phyloP scores from a whole-genome alignment of 1,140 invertebrate species.

The Lepidurus apus region DNA sequence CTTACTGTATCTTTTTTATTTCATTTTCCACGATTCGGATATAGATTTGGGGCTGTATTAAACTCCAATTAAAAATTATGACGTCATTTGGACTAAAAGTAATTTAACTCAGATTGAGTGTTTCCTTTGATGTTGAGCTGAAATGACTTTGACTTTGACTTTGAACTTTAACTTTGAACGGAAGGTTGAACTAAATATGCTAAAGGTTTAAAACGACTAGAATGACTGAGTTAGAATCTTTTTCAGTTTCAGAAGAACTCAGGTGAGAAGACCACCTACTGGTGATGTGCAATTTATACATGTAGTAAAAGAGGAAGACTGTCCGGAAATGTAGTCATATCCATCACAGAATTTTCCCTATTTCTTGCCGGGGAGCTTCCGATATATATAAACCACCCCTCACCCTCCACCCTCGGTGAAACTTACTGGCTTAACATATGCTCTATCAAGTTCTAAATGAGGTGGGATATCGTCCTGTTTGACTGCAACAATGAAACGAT shows the following conservation, averaged over 20 bases:
- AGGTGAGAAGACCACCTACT: not conserved
- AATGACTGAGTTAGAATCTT: not conserved
- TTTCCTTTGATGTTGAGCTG: no score
- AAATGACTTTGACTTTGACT: no score
- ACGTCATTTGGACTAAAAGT: no score
- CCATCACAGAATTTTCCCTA: not conserved
- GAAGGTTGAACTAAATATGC: no score
- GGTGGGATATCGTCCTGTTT: not conserved
- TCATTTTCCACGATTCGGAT: no score
- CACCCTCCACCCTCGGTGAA: not conserved
- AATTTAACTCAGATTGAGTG: no score
- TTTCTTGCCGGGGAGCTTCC: not conserved
- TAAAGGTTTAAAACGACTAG: not conserved
- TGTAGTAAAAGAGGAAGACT: not conserved
- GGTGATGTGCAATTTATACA: not conserved
- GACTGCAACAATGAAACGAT: not conserved
- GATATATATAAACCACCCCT: not conserved
- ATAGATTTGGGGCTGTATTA: no score
- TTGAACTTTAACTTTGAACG: no score
- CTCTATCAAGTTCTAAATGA: slow-evolving; percentile 11
- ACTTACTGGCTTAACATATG: not conserved
- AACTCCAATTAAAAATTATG: no score
- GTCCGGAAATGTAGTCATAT: not conserved
- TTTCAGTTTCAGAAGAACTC: not conserved
- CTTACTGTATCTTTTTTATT: no score